Base-by-base conservation (phyloP, 2,888 invertebrate genomes). In the Cotesia congregata region DNA sequence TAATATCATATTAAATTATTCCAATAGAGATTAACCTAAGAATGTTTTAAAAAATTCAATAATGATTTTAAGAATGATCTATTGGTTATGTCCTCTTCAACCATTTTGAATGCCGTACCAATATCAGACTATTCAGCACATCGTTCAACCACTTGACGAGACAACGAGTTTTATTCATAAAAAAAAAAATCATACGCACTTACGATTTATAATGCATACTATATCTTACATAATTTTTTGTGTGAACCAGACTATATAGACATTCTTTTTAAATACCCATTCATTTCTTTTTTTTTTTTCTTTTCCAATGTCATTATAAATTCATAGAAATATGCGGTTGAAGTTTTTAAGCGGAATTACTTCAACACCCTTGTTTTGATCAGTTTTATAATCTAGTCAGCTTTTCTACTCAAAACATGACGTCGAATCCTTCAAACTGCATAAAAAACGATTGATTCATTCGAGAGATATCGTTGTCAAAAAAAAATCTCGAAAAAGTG, bases 131-230 rank as follows among this genome's bases (percentile, higher is more conserved):
- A 65, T 67, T 67, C 38, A 39, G 40, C 72, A 30, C 65, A 78
- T 78, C 77, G 74, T 78, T 78, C 79, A 77, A 60, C 77, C 78
- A 76, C 78, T 79, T 72, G 73, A 70, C 61, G 41, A 30, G 69
- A 85, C 85, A 85, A 80, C 78, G 78, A 78, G 80, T 75, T 78
- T 79, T 82, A 81, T 85, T 85, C 84, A 84, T 84, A 82, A 84
- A 81, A 84, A 84, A 69, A 75, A 79, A 77, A 81, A 30, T 30
- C 80, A 75, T 72, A 62, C 69, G 74, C 69, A 67, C 67, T 73
- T n/a, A 67, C 65, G 50, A 73, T 73, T 67, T 15, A 78, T 68
- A 81, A 83, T 82, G 81, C 20, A 30, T 38, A 65, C 65, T 38
- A 12, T 30, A 12, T 30, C 65, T 38, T 30, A 30, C 12, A 7